These are phyloP conservation scores for Gadopsis marmoratus DNA, from an alignment of 2,797 vertebrate species.

Conservation along the genomic window DNA sequence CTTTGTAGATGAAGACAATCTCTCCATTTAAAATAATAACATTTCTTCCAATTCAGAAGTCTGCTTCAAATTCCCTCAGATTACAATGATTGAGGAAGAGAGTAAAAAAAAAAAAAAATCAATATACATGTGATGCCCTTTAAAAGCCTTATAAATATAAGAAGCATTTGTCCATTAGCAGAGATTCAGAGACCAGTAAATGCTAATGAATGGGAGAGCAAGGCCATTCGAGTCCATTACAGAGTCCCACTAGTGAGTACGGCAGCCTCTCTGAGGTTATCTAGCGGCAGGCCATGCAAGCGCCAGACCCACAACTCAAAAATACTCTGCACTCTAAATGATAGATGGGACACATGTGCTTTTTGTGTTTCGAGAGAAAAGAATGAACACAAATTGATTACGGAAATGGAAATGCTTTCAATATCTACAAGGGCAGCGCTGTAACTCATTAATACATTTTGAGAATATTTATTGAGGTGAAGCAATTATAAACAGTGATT, in stretches of 20 bases:
- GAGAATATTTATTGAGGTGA: conserved; percentile 75
- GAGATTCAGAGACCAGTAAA: conserved; percentile 86
- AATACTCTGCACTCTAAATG: conserved; percentile 76
- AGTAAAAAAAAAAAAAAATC: conserved; percentile 77
- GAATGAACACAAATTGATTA: conserved; percentile 75
- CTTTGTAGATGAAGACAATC: conserved; percentile 42
- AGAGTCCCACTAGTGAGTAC: conserved; percentile 80
- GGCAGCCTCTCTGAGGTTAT: conserved; percentile 81
- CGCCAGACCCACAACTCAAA: conserved; percentile 83
- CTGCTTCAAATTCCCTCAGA: conserved; percentile 74
- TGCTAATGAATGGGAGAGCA: conserved; percentile 86
- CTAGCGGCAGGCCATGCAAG: conserved; percentile 78
- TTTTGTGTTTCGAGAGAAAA: conserved; percentile 75
- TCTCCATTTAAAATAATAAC: conserved; percentile 66
- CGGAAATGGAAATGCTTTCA: conserved; percentile 63
- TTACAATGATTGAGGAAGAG: conserved; percentile 76
- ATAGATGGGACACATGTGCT: conserved; percentile 79
- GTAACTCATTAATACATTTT: conserved; percentile 72
- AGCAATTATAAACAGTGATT: conserved; percentile 61
- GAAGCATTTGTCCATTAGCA: conserved; percentile 87
- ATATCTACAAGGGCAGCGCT: conserved; percentile 58
- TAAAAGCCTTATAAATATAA: conserved; percentile 90
- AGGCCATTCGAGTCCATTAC: conserved; percentile 89
- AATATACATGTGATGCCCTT: conserved; percentile 87
- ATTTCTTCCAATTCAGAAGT: conserved; percentile 71